Conservation (phyloP, 1,140 invertebrate genomes). For the Orchestia grillus region DNA sequence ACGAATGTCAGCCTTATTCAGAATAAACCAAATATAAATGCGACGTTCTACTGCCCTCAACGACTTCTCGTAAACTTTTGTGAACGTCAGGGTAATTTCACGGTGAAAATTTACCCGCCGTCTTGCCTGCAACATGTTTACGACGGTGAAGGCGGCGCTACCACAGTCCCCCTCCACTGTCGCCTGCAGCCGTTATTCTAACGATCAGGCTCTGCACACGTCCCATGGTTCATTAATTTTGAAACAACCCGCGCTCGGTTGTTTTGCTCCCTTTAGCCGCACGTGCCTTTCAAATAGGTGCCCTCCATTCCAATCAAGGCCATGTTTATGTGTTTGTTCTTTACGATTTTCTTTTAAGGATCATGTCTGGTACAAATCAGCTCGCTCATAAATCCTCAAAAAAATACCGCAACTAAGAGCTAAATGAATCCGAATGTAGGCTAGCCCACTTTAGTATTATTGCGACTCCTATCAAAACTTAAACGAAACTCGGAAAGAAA, state of each 20-base stretch:
- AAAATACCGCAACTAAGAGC: neutral
- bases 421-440: neutral
- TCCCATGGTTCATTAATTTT: neutral
- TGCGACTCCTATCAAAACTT: neutral
- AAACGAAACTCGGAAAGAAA: neutral
- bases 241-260: neutral
- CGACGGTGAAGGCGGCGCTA: too few relatives aligned
- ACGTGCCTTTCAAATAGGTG: neutral
- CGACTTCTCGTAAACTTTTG: neutral
- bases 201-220: neutral
- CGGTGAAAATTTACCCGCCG: neutral
- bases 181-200: neutral
- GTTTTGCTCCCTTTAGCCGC: neutral
- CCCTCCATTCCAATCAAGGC: neutral
- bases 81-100: neutral
- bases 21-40: neutral
- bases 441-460: too few relatives aligned
- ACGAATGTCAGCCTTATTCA: neutral
- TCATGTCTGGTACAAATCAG: too few relatives aligned
- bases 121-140: neutral
- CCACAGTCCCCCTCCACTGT: neutral
- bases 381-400: neutral
- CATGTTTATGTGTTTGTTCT: neutral
- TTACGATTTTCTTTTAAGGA: neutral
- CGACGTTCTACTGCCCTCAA: neutral